phyloP scores from a whole-genome alignment of 1,140 invertebrate species.

The Lamellibrachia luymesi region DNA sequence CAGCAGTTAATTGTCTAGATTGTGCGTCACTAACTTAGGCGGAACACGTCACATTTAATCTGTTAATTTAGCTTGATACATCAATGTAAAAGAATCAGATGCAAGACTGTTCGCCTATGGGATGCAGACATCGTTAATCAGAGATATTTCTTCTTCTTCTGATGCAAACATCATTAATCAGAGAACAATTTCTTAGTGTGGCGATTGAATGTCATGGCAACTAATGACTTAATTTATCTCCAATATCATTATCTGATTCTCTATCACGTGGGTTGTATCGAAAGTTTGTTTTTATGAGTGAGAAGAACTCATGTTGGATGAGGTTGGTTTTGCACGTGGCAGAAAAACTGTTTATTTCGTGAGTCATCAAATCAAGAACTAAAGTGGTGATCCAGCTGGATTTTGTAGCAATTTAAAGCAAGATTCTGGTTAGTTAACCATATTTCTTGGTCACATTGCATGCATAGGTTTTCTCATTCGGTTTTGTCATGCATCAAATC shows the following conservation, averaged over 20 bases:
- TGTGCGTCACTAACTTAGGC: background rate
- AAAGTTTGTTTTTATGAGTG: background rate
- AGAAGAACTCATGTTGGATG: background rate
- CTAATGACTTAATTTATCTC: conserved; percentile 5
- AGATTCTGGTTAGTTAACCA: background rate
- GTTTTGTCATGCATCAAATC: background rate
- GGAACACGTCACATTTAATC: background rate
- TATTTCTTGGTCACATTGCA: background rate
- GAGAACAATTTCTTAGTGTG: background rate
- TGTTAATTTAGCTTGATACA: background rate
- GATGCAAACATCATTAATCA: background rate
- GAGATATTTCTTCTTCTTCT: background rate
- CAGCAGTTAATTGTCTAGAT: background rate
- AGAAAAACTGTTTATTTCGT: background rate
- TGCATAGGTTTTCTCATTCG: background rate
- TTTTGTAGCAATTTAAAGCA: background rate
- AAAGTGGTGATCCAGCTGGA: background rate
- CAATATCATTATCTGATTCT: background rate
- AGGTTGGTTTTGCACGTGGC: background rate
- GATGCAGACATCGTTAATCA: background rate
- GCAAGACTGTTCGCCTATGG: background rate
- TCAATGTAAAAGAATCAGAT: background rate
- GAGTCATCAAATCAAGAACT: background rate
- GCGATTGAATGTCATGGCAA: background rate
- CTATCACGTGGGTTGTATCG: background rate